These are phyloP conservation scores for Thryonomys swinderianus DNA, from an alignment of 2,113 vertebrate genomes.

Conservation along the genomic window DNA sequence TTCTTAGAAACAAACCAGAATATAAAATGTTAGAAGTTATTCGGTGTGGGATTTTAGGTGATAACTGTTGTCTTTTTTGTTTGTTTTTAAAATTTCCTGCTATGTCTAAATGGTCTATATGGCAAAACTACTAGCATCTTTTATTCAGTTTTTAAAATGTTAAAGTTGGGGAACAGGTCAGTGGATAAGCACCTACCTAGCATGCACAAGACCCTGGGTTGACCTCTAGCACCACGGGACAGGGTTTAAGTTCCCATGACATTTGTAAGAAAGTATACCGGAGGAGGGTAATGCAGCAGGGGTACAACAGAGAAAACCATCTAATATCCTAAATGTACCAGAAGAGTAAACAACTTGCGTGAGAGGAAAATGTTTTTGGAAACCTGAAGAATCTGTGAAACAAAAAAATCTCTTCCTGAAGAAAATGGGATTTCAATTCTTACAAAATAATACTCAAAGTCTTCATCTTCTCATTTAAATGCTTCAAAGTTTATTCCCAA, in stretches of 20 bases:
- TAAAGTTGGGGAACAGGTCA: neutral
- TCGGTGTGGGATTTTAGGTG: neutral
- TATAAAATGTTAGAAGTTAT: constrained; percentile 23
- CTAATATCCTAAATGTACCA: neutral
- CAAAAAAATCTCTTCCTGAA: neutral
- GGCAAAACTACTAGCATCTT: neutral
- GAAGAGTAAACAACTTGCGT: neutral
- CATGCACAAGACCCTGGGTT: neutral
- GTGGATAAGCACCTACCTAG: neutral
- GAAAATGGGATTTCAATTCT: constrained; percentile 1
- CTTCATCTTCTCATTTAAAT: constrained; percentile 23
- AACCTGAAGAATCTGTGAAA: neutral
- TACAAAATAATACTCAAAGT: constrained; percentile 52
- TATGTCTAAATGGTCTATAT: constrained; percentile 38
- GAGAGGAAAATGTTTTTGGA: neutral
- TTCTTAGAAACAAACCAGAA: constrained; percentile 45
- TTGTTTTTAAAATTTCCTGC: neutral
- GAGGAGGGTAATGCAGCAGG: neutral
- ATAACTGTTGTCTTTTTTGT: neutral
- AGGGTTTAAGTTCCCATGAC: neutral
- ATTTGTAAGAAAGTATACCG: neutral
- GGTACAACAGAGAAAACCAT: neutral
- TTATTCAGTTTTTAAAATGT: neutral
- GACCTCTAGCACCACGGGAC: neutral
- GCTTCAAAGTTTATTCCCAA: neutral